Base-by-base conservation (phyloP, 2,113 vertebrate species). In the Mastomys natalensis region DNA sequence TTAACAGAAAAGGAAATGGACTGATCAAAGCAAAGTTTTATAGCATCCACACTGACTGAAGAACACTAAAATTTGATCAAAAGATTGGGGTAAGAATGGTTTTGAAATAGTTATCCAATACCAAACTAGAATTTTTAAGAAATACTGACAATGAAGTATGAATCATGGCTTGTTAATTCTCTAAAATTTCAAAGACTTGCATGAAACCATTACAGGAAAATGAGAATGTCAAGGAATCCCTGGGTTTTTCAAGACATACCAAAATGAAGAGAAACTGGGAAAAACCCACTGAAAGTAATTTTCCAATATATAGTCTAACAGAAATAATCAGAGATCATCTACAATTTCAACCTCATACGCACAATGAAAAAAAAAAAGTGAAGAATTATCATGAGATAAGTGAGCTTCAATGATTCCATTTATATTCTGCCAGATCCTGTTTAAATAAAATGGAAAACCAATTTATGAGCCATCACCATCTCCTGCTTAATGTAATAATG, bases 391-490 rank as follows among this genome's bases (percentile, higher is more conserved):
- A 85, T 24, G 76, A 97, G 72, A 95, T 84, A 93, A 96, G 60
- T 77, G 81, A 95, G 91, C 93, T 87, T 91, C 90, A 91, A 94
- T 94, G 84, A 87, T 73, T 97, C 74, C 77, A 97, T 98, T 98
- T 94, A 97, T 85, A 97, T 96, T 90, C 95, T 94, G 96, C 74
- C 94, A 94, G 64, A 77, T 98, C 70, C 96, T 96, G 73, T 96
- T 98, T 96, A 97, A 98, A 73, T 85, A 96, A 77, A 95, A 96
- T 45, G 87, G 88, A 97, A 97, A 97, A 77, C 92, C 95, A 93
- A 92, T 90, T 97, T 96, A 85, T 87, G 48, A 95, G 90, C 82
- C n/a, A 85, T 53, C 80, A 53, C 77, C 66, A 89, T 92, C 90
- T 95, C 93, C 68, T 88, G 51, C 76, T 96, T 97, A 97, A 96